Evolutionary conservation across 2,113 vertebrate genomes (phyloP).

Genomic region (Datnioides undecimradiatus): DNA sequence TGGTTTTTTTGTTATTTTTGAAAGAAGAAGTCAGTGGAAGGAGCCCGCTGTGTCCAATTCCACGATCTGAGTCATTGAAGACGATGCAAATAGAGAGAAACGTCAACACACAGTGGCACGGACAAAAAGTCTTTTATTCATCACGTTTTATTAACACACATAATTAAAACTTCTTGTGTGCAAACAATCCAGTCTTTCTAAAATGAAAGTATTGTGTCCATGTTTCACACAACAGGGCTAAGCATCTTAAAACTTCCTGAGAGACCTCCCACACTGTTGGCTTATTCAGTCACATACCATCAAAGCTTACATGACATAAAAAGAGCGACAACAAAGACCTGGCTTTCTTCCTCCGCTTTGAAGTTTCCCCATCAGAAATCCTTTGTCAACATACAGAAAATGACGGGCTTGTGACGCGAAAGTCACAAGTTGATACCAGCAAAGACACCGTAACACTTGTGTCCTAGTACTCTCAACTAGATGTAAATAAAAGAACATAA

Average conservation of each 20-base stretch:
- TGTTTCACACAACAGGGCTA: constrained; percentile 17
- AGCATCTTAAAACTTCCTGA: constrained; percentile 54
- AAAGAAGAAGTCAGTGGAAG: neutral
- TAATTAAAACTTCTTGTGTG: neutral
- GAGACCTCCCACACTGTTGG: constrained; percentile 39
- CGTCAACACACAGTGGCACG: neutral
- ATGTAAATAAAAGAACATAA: neutral
- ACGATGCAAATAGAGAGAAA: neutral
- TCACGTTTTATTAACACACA: constrained; percentile 11
- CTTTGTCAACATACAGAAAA: constrained; percentile 19
- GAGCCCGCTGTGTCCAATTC: neutral
- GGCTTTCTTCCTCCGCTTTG: constrained; percentile 21
- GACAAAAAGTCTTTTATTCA: constrained; percentile 28
- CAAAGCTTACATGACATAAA: constrained; percentile 25
- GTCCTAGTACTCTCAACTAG: neutral
- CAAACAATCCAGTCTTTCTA: constrained; percentile 56
- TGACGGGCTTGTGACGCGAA: neutral
- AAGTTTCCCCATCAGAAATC: constrained; percentile 28
- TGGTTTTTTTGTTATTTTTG: neutral
- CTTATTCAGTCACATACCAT: constrained; percentile 53
- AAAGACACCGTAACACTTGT: constrained; percentile 2
- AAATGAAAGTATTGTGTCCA: constrained; percentile 58
- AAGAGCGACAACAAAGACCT: constrained; percentile 32
- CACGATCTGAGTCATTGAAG: neutral
- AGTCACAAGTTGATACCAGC: neutral